Evolutionary conservation across 2,888 invertebrate species (phyloP).

Genomic region (Tenthredo distinguenda): DNA sequence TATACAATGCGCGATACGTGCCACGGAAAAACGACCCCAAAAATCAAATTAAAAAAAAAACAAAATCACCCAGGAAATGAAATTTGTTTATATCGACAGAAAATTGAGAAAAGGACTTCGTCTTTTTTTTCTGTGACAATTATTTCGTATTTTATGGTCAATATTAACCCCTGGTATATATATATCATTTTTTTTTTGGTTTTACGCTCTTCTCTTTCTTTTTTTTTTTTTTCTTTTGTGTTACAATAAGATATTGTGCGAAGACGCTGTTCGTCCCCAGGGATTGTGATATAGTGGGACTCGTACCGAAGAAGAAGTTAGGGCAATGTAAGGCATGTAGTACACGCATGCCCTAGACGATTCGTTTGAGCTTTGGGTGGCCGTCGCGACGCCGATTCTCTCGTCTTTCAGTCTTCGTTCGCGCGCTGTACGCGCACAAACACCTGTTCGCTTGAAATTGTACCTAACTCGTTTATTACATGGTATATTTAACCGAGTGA

Average conservation of each 20-base stretch:
- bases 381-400: conserved; percentile 35
- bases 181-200: neutral
- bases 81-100: neutral
- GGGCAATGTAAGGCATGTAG: neutral
- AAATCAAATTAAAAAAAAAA: neutral
- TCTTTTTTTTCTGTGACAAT: neutral
- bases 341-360: conserved; percentile 35
- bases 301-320: neutral
- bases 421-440: conserved; percentile 67
- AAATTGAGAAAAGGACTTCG: neutral
- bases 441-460: conserved; percentile 66
- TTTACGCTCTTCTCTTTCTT: neutral
- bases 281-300: neutral
- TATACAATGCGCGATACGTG: neutral
- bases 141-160: neutral
- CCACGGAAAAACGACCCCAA: neutral
- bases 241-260: neutral
- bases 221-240: neutral
- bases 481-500: neutral
- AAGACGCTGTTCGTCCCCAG: neutral
- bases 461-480: neutral
- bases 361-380: neutral
- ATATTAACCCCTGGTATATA: neutral
- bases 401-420: conserved; percentile 65
- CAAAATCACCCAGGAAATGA: neutral